Base-by-base conservation (phyloP, 1,140 invertebrate genomes). In the Drosophila kanapiae region DNA sequence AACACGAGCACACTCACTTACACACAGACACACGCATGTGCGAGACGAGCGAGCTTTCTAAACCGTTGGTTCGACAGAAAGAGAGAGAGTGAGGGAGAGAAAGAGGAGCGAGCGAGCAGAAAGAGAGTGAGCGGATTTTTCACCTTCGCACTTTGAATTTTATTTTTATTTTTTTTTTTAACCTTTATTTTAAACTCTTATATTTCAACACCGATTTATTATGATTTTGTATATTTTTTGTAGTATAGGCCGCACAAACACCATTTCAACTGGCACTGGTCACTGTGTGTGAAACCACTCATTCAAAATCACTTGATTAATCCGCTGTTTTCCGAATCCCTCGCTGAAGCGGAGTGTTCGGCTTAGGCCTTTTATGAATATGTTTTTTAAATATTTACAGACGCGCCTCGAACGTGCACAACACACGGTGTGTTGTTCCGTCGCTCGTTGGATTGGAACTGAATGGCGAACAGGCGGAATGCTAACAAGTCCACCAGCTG, bases 301-400 rank as follows among this genome's bases (percentile, higher is more conserved):
- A 60, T 49, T 71, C 27, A 10, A 60, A 58, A 58, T 51, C 69
- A 51, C 67, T 72, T 10, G 8, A n/a, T 38, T 38, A n/a, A 56
- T 56, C 53, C 29, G 54, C n/a, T 31, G 38, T 38, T 51, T 38
- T 23, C 18, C 45, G 56, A 72, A 51, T 59, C 40, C n/a, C 37
- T 70, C 48, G 38, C 37, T 56, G 33, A 33, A n/a, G 27, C n/a
- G 14, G 16, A 54, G 27, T 48, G 54, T 87, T 80, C 56, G 69
- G 77, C 79, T 80, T 84, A 60, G 68, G 60, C 53, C 76, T 61
- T 75, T 88, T 80, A 87, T 78, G 64, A 87, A 87, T 72, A 81
- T 82, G 75, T 86, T 75, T 75, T 76, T 85, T 53, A 86, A 87
- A 87, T 87, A 84, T 88, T 87, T 87, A 87, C 84, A 87, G 58